Conservation (phyloP, 1,140 invertebrate species). For the Trypoxylus dichotomus region DNA sequence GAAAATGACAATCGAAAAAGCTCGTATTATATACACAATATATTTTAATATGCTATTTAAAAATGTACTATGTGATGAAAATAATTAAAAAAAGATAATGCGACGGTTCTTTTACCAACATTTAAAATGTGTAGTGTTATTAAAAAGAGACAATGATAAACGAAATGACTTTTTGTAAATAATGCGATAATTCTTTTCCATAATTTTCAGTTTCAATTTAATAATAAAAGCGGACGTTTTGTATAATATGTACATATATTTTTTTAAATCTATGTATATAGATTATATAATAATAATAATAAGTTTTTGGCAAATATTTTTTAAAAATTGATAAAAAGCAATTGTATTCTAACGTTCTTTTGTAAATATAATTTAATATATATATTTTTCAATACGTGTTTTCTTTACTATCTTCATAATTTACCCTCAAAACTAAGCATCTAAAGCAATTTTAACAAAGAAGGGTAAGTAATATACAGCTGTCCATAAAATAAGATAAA, state of each 20-base stretch:
- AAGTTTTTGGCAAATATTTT: conserved; percentile 16
- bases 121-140: conserved; percentile 20
- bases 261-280: conserved; percentile 30
- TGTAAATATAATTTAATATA: conserved; percentile 23
- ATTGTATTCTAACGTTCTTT: not conserved
- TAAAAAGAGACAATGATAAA: not conserved
- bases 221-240: not conserved
- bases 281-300: not conserved
- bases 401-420: not conserved
- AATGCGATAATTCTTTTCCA: not conserved
- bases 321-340: conserved; percentile 4
- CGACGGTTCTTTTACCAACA: not conserved
- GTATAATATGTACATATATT: conserved; percentile 29
- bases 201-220: not conserved
- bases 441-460: no score
- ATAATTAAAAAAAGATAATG: not conserved
- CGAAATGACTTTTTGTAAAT: conserved; percentile 8
- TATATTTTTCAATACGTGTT: not conserved
- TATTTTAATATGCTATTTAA: conserved; percentile 5
- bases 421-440: no score
- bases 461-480: no score
- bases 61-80: not conserved
- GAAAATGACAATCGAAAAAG: conserved; percentile 11
- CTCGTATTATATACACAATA: conserved; percentile 1
- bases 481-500: no score